These are phyloP conservation scores for Drosophila lacicola DNA, from an alignment of 2,888 invertebrate genomes.

Conservation along the genomic window DNA sequence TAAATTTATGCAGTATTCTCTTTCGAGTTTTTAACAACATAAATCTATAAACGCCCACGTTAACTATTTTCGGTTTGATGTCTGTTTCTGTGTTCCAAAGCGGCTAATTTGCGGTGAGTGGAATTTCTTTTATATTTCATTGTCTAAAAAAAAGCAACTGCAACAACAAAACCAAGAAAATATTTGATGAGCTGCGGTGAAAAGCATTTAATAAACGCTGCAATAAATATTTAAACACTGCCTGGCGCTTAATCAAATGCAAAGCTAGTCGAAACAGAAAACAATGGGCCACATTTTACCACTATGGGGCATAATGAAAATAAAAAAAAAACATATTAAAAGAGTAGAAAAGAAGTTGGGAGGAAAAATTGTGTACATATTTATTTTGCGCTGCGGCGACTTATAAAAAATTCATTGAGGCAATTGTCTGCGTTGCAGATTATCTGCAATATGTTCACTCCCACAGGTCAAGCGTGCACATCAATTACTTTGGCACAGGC, in stretches of 20 bases:
- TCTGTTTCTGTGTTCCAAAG: slow-evolving; percentile 15
- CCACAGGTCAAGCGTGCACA: slow-evolving; percentile 84
- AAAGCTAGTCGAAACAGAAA: slow-evolving; percentile 47
- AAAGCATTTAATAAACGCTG: slow-evolving; percentile 72
- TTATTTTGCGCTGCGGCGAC: slow-evolving; percentile 65
- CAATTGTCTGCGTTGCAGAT: slow-evolving; percentile 83
- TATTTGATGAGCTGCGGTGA: slow-evolving; percentile 59
- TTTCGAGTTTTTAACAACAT: slow-evolving; percentile 39
- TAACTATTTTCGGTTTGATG: slow-evolving; percentile 34
- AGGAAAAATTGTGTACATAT: slow-evolving; percentile 44
- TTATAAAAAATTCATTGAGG: slow-evolving; percentile 78
- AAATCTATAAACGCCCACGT: slow-evolving; percentile 61
- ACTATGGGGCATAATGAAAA: slow-evolving; percentile 67
- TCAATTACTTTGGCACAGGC: slow-evolving; percentile 84
- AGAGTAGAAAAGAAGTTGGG: slow-evolving; percentile 4
- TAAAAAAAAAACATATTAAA: slow-evolving; percentile 7
- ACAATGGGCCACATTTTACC: slow-evolving; percentile 75
- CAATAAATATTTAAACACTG: slow-evolving; percentile 69
- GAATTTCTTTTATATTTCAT: slow-evolving; percentile 56
- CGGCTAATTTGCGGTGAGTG: slow-evolving; percentile 56
- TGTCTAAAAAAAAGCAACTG: slow-evolving; percentile 28
- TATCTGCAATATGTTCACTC: slow-evolving; percentile 84
- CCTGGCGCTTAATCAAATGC: slow-evolving; percentile 64
- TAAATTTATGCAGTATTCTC: slow-evolving; percentile 35
- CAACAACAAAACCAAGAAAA: slow-evolving; percentile 13